phyloP scores from a whole-genome alignment of 1,140 invertebrate species.

The Zaprionus africanus region DNA sequence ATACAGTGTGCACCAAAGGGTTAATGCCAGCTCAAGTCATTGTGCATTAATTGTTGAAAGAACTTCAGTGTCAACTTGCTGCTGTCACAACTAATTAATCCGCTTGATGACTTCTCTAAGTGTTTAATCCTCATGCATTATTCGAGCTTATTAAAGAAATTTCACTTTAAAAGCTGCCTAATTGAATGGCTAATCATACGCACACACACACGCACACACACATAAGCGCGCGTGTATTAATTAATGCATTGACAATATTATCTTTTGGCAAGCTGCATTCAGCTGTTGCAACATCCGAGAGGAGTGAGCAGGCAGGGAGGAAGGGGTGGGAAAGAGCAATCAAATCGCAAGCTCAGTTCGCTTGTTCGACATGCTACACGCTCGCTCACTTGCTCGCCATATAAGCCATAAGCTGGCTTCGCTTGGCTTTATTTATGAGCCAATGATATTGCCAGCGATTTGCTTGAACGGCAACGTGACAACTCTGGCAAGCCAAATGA shows the following conservation, averaged over 20 bases:
- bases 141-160: neutral
- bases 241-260: slow-evolving; percentile 4
- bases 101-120: neutral
- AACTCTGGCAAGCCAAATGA: slow-evolving; percentile 69
- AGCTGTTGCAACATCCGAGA: neutral
- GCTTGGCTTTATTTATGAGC: slow-evolving; percentile 69
- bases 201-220: neutral
- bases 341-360: neutral
- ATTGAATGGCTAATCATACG: neutral
- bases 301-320: neutral
- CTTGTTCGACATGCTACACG: slow-evolving; percentile 4
- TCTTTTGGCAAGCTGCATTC: neutral
- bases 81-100: slow-evolving; percentile 2
- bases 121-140: neutral
- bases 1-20: neutral
- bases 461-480: slow-evolving; percentile 68
- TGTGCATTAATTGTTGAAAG: slow-evolving; percentile 1
- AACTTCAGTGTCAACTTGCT: neutral
- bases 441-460: slow-evolving; percentile 71
- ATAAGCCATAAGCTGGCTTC: slow-evolving; percentile 6
- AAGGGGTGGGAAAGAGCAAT: neutral
- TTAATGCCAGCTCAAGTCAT: neutral
- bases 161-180: slow-evolving; percentile 2
- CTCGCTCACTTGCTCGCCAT: neutral
- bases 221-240: neutral